Evolutionary conservation across 2,113 vertebrate species (phyloP), one percentile per base, ranked within the genome.

Genomic region (Lampris megalopsis): DNA sequence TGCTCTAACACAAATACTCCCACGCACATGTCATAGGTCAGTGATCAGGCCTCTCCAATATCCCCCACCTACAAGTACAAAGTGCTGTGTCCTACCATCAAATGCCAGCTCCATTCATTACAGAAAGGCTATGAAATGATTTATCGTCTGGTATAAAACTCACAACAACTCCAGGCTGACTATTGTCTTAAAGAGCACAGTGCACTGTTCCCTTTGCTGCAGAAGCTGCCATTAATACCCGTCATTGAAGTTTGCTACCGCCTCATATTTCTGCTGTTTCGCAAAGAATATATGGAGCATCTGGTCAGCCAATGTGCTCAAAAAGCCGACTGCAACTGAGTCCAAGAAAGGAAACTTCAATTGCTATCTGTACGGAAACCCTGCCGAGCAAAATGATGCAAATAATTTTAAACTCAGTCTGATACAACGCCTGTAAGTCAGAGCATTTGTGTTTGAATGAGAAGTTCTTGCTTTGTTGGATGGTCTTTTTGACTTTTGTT

Each of bases 111-210:
- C 88, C 88, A 93, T 93, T 89, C 71, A 75, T 84, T 93, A 92
- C 91, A 90, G 91, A 87, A 87, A 90, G 81, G 88, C 83, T 90
- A 92, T 91, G 89, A 89, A 91, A 90, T 92, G 93, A 94, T 95
- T 92, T 93, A 69, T 82, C 68, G 91, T 94, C 92, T 83, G 87
- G 80, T 88, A 85, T 86, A 81, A 88, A 77, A 75, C 68, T 83
- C 58, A 68, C 76, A 87, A 77, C 84, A 85, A 85, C 88, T 85
- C 77, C 84, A 85, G 24, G 63, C 59, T 8, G 40, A 87, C 83
- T 35, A 36, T 77, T 54, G 57, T 81, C 74, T 82, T 89, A 91
- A 92, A 91, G 64, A 73, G 80, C 79, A 64, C 70, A 6, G 69
- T 53, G 45, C 73, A 76, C 64, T 13, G 65, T 77, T 88, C 75